Evolutionary conservation across 2,888 invertebrate genomes (phyloP), one percentile per base, ranked within the genome.

Genomic region (Nemotelus pantherinus): DNA sequence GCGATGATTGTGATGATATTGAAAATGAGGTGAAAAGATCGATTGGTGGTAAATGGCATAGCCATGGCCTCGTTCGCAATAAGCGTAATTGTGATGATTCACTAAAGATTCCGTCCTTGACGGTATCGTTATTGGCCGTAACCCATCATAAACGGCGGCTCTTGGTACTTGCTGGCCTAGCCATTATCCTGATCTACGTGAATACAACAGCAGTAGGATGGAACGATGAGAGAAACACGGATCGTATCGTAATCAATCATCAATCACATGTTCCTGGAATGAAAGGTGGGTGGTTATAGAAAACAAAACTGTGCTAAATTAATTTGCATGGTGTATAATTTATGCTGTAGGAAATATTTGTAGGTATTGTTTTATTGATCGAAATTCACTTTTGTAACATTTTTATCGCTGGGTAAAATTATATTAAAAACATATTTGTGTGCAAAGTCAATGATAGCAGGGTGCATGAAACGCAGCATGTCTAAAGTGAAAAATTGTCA

Each of bases 231-330:
- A 7, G 10, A 25, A 80, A 81, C 2, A 80, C 82, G 3, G 83
- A 85, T 57, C 80, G 82, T 72, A 82, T 85, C 5, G 82, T 82
- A 3, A 85, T 86, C 3, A 80, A 84, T 77, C 85, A 84, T 78
- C 82, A 84, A 77, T 87, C 86, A 44, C 84, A 83, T 80, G 85
- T 85, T 10, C 82, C 84, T 78, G 86, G 85, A 78, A 85, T 85
- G 85, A 86, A 85, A 82, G 86, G 86, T 87, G 79, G 81, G 82
- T 79, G 25, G 25, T 25, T 25, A 25, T 25, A 25, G 25, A 25
- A 25, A 25, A 25, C 25, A 25, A 25, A 25, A 25, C 25, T 25
- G 25, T 25, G 25, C 25, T 25, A 25, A 25, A 25, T 25, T 25
- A 0, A 25, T 25, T 25, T 25, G 25, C 25, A 25, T 25, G 25